These are phyloP conservation scores for Napeogenes inachia DNA, from an alignment of 2,888 invertebrate species.

Conservation along the genomic window DNA sequence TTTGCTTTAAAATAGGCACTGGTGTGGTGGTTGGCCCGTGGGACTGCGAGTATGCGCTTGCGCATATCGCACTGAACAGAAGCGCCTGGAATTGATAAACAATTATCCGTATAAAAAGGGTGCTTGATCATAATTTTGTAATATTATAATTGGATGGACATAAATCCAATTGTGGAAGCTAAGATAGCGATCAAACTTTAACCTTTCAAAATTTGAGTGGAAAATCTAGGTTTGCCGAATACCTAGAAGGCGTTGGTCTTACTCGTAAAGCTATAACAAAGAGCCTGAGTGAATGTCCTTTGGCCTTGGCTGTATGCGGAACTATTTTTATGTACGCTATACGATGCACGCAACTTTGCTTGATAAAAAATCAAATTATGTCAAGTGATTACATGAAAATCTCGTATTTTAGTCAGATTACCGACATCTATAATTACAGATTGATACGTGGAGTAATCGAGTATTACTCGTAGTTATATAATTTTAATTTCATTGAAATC, in stretches of 20 bases:
- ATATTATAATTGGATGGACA: no score
- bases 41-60: slow-evolving; percentile 64
- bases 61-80: slow-evolving; percentile 33
- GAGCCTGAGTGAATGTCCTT: slow-evolving; percentile 27
- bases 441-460: no score
- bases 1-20: slow-evolving; percentile 88
- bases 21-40: slow-evolving; percentile 82
- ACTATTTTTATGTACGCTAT: slow-evolving; percentile 21
- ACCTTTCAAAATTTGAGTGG: slow-evolving; percentile 23
- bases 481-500: no score
- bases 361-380: not conserved
- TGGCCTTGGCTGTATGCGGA: slow-evolving; percentile 27
- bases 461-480: no score
- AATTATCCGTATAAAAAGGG: not conserved
- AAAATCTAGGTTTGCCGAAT: slow-evolving; percentile 18
- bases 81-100: slow-evolving; percentile 29
- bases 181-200: slow-evolving; percentile 11
- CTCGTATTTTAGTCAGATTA: no score
- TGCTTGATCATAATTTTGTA: no score
- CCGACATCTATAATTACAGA: no score
- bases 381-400: no score
- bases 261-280: slow-evolving; percentile 17
- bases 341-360: slow-evolving; percentile 3
- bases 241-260: slow-evolving; percentile 21
- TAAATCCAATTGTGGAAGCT: no score